These are phyloP conservation scores for Graphium colonna DNA, from an alignment of 2,888 invertebrate species.

Conservation along the genomic window DNA sequence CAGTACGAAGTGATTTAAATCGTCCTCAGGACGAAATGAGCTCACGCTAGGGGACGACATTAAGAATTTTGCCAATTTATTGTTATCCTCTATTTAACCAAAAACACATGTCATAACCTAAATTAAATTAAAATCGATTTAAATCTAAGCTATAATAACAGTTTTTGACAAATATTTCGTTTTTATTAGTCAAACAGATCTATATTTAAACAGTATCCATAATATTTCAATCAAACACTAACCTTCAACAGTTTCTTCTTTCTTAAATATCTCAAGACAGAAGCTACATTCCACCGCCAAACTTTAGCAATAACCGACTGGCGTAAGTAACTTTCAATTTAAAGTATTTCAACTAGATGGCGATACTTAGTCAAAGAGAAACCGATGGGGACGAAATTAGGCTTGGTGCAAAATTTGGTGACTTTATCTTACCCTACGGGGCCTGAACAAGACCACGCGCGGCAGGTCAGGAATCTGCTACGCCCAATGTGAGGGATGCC, in stretches of 20 bases:
- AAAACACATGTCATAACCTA: no score
- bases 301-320: background rate
- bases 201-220: background rate
- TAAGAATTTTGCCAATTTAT: no score
- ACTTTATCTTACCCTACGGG: no score
- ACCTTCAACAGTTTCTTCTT: background rate
- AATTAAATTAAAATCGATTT: background rate
- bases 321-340: no score
- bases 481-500: no score
- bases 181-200: no score
- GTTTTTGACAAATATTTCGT: background rate
- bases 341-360: background rate
- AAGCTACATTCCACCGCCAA: background rate
- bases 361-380: background rate
- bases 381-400: background rate
- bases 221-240: background rate
- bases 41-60: background rate
- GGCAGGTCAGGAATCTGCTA: no score
- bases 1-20: background rate
- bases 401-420: background rate
- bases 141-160: background rate
- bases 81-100: no score
- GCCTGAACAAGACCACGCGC: no score
- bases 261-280: background rate
- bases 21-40: constrained; percentile 1